phyloP scores from a whole-genome alignment of 2,888 invertebrate species.

The Cantharis flavilabris region DNA sequence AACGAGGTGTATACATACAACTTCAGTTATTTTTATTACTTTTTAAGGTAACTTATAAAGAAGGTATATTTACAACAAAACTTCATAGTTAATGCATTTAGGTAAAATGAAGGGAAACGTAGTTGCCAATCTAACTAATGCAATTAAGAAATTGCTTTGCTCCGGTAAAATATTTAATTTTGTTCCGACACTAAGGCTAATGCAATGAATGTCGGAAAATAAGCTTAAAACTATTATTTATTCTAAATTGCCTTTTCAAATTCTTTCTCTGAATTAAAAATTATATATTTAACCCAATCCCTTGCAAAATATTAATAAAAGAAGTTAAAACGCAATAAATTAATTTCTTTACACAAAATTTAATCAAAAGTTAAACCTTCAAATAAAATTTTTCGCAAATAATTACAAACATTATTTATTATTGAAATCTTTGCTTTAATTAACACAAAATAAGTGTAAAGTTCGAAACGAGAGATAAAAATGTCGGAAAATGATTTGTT shows the following conservation, averaged over 20 bases:
- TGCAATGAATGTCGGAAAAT: slow-evolving; percentile 39
- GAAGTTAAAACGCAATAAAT: neutral
- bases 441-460: neutral
- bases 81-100: slow-evolving; percentile 17
- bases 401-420: neutral
- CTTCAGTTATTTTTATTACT: neutral
- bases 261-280: neutral
- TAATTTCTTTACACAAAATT: neutral
- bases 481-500: neutral
- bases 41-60: slow-evolving; percentile 1
- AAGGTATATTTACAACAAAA: slow-evolving; percentile 9
- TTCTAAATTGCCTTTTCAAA: neutral
- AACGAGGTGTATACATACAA: neutral
- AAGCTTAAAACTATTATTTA: slow-evolving; percentile 5
- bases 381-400: neutral
- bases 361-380: neutral
- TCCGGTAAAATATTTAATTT: slow-evolving; percentile 47
- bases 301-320: neutral
- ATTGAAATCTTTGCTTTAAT: neutral
- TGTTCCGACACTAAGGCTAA: slow-evolving; percentile 42
- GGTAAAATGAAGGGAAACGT: slow-evolving; percentile 12
- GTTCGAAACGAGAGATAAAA: neutral
- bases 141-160: slow-evolving; percentile 47
- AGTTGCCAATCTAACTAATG: slow-evolving; percentile 19
- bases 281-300: neutral